Evolutionary conservation across 2,113 vertebrate species (phyloP), one percentile per base, ranked within the genome.

Genomic region (Aplodontia rufa): DNA sequence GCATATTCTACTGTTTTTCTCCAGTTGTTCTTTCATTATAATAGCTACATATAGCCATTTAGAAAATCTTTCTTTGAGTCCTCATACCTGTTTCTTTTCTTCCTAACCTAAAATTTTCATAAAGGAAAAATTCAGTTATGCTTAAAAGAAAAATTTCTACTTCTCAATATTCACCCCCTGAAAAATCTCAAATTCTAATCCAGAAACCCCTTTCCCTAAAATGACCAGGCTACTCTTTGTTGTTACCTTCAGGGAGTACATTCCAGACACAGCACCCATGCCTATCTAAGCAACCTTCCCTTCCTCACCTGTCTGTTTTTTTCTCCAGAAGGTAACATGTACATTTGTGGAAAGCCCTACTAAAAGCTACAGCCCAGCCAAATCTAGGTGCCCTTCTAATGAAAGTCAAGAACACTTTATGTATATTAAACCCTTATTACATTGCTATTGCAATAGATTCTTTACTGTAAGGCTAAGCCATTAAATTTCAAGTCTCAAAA

Each of bases 401-500:
- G 35, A 66, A 20, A 64, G 20, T 42, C 35, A 30, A 71, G 64
- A 85, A 20, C 22, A 19, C 28, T 91, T 40, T 86, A 13, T 75
- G 20, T 58, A 22, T 66, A 51, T 88, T 51, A 49, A 12, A 66
- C 22, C 28, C 12, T 32, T 82, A 60, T 68, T 49, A 51, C 3
- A 76, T 42, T 62, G n/a, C 6, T 30, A 37, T 76, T 69, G 4
- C 30, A 87, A 45, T 32, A 90, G 32, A 83, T 55, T 72, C 28
- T 80, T 82, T 84, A 71, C 42, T 75, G 3, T 55, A 14, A 49
- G 62, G 78, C 53, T 58, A 91, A 94, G 58, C 6, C 20, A 81
- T 24, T 94, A 14, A 6, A 83, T 87, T 58, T 83, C 88, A 30
- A 51, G 51, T 86, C 53, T 96, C 74, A 53, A 22, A 96, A 81